Conservation (phyloP, 2,113 vertebrate genomes). For the Vulpes ferrilata region DNA sequence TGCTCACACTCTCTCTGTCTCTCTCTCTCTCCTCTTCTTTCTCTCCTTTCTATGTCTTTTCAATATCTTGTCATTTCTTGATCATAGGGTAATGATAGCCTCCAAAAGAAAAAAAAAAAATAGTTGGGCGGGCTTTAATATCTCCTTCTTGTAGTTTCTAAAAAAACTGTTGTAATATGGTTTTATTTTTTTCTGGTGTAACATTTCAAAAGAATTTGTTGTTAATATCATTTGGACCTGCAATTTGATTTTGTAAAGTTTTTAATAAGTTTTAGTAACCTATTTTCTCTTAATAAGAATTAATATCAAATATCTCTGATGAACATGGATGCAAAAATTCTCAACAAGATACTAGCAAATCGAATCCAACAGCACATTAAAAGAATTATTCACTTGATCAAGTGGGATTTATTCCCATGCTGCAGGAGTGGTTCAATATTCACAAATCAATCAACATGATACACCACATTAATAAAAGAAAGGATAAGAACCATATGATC, state of each 20-base stretch:
- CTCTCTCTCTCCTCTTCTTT: background rate
- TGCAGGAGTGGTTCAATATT: no score
- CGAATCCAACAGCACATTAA: no score
- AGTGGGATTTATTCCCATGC: no score
- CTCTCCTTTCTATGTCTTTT: background rate
- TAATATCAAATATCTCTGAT: background rate
- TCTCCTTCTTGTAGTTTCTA: background rate
- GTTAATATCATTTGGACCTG: background rate
- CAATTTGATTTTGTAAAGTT: background rate
- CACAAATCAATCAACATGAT: no score
- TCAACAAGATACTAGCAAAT: no score
- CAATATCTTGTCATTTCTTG: background rate
- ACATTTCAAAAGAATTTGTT: background rate
- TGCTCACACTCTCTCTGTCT: background rate
- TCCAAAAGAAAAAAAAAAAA: background rate
- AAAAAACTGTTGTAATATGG: background rate
- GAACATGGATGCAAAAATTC: no score
- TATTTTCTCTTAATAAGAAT: background rate
- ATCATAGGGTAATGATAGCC: background rate
- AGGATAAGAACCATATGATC: no score
- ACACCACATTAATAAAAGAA: no score
- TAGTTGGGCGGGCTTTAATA: no score
- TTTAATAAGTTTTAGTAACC: no score
- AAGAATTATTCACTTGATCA: no score
- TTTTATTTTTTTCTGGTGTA: background rate